Evolutionary conservation across 1,140 invertebrate genomes (phyloP).

Genomic region (Hirudo medicinalis): DNA sequence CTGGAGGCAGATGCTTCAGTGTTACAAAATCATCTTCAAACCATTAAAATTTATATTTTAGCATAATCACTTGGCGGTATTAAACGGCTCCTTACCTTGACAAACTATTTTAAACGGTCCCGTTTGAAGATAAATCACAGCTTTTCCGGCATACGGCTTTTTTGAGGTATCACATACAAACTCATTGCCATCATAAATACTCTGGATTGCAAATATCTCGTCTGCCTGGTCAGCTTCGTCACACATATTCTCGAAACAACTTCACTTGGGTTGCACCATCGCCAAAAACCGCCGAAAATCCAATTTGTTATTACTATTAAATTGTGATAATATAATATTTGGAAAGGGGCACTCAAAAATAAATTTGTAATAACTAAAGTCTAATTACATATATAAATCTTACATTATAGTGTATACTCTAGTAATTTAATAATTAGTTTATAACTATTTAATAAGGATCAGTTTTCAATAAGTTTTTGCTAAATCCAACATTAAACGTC

Average conservation of each 20-base stretch:
- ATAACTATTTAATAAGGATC: no score
- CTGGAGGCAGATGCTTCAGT: neutral
- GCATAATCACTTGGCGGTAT: neutral
- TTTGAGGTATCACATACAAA: neutral
- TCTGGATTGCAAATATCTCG: neutral
- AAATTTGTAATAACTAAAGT: no score
- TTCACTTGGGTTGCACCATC: no score
- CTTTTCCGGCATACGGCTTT: neutral
- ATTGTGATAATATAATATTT: no score
- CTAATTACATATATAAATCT: no score
- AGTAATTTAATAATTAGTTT: no score
- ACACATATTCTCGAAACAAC: neutral
- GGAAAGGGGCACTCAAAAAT: no score
- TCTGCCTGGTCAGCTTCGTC: neutral
- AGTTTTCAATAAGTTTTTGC: no score
- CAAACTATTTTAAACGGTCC: neutral
- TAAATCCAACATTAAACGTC: no score
- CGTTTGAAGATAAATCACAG: neutral
- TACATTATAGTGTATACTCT: no score
- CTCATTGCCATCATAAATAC: neutral
- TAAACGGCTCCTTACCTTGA: neutral
- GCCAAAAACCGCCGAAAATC: no score
- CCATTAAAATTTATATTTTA: neutral
- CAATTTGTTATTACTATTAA: no score
- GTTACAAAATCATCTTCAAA: neutral